A percentile compares a stretch with the other conserved stretches of the same genome.
Conservation (phyloP, 64 coral and sea anemone genomes). For the Montipora efflorescens region DNA sequence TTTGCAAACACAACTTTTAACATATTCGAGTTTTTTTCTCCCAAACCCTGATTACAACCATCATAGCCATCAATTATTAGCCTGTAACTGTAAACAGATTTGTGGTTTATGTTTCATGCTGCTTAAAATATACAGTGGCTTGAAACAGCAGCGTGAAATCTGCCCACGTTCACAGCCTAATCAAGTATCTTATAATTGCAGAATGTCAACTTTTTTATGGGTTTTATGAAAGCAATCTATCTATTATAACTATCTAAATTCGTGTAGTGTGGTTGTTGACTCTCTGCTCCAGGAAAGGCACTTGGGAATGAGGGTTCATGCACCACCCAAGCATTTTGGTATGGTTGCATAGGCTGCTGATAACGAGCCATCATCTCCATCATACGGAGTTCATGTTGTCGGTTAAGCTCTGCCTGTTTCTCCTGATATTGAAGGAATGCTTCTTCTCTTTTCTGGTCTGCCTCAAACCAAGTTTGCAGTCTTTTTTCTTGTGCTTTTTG, state of each 20-base stretch:
- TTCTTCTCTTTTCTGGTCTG: constrained; percentile 63
- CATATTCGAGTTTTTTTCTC: not conserved
- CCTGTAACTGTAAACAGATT: not conserved
- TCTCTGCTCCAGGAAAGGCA: constrained; percentile 42
- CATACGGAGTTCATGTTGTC: constrained; percentile 70
- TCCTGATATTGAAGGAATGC: constrained; percentile 77
- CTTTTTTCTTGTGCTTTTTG: constrained; percentile 74
- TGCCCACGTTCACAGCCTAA: not conserved
- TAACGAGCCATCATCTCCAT: constrained; percentile 60
- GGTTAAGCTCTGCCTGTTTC: constrained; percentile 75
- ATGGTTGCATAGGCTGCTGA: constrained; percentile 61
- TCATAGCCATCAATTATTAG: constrained; percentile 3
- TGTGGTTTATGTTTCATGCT: not conserved
- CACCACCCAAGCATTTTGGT: constrained; percentile 64
- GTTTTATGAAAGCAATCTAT: constrained; percentile 32
- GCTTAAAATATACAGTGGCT: not conserved
- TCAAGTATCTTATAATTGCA: not conserved
- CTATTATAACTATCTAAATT: constrained; percentile 77
- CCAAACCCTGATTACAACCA: constrained; percentile 1
- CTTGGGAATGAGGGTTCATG: constrained; percentile 48
- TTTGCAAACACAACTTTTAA: not conserved
- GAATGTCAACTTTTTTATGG: not conserved
- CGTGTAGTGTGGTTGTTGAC: constrained; percentile 56
- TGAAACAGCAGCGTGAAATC: constrained; percentile 36
- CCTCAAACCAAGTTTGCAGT: constrained; percentile 63